Conservation (phyloP, 2,797 vertebrate genomes). For the Mycteria americana region DNA sequence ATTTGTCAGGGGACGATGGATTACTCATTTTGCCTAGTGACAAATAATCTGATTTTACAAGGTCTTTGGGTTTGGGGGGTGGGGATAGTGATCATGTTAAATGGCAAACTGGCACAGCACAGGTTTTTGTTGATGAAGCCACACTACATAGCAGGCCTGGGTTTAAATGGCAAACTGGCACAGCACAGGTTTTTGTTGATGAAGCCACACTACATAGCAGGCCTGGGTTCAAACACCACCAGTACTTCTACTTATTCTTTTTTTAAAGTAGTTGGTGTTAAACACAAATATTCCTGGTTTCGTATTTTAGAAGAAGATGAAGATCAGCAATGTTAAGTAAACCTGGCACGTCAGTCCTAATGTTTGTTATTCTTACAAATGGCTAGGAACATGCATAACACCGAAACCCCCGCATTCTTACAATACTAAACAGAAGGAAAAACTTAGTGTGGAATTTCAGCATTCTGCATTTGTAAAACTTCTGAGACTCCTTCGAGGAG, state of each 20-base stretch:
- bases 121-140: neutral
- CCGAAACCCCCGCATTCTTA: neutral
- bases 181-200: neutral
- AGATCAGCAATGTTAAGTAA: neutral
- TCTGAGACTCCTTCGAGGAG: neutral
- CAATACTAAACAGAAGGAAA: neutral
- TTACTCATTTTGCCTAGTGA: neutral
- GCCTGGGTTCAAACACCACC: neutral
- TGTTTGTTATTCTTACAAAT: neutral
- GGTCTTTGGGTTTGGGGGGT: neutral
- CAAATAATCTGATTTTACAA: neutral
- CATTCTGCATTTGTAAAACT: neutral
- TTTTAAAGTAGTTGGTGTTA: neutral
- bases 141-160: neutral
- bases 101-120: neutral
- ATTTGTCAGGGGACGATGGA: neutral
- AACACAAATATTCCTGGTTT: neutral
- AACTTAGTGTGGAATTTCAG: neutral
- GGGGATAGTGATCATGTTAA: neutral
- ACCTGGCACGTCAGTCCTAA: neutral
- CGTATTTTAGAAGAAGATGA: neutral
- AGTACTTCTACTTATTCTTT: neutral
- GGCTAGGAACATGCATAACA: neutral
- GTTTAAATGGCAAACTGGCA: neutral
- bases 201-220: neutral